Evolutionary conservation across 2,113 vertebrate species (phyloP), one percentile per base, ranked within the genome.

Genomic region (Natator depressus): DNA sequence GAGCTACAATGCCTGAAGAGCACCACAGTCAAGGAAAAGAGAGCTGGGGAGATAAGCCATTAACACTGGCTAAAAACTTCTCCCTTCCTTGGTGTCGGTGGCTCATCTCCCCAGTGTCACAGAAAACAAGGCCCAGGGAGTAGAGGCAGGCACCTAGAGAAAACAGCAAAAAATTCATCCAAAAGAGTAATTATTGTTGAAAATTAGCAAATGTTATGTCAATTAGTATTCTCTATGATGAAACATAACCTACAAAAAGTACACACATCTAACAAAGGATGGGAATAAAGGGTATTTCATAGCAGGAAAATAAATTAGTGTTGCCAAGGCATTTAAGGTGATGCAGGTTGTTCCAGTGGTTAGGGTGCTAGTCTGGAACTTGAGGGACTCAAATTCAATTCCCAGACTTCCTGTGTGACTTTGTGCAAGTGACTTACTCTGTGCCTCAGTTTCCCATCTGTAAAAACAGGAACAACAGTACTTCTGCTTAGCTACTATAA

Each of bases 281-380:
- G 2, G 69, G n/a, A 72, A 17, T 38, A 72, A 72, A 72, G 69
- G 3, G n/a, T 38, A 72, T 38, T 38, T 72, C n/a, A n/a, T 72
- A 38, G 69, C 69, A 72, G 22, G 19, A 72, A 10, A 72, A 69
- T 31, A 72, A 72, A 38, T 62, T 31, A 31, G 59, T 31, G 59
- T 31, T 31, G 59, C 13, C 27, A 62, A 11, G 59, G 59, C 29
- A 62, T 31, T 62, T 62, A 62, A 31, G 29, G 13, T 62, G 29
- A 62, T 31, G 29, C 13, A 31, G 59, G 25, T 31, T 10, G 46
- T 11, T 55, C 51, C 50, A 59, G 94, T 19, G 11, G 27, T 27
- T 62, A 79, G n/a, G 2, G 0, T 0, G 1, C 46, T 29, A 22
- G 1, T 82, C 17, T 42, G 10, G 69, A 19, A 38, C n/a, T 22